Base-by-base conservation (phyloP, 2,797 vertebrate species). In the Orientallactaga sibirica region DNA sequence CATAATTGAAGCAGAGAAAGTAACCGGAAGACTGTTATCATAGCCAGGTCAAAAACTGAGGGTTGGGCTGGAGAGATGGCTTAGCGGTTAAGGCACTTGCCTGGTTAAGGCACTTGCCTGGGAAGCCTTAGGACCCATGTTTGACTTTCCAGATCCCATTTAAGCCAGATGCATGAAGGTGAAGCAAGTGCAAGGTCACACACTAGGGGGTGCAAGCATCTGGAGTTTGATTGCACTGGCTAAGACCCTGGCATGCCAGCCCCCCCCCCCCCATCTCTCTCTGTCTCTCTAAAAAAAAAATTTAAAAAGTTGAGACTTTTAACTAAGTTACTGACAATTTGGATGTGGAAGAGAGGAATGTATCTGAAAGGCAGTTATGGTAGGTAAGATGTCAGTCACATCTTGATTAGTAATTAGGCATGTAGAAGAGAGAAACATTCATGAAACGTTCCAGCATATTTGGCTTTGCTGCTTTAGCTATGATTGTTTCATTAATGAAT, bases 401-500 rank as follows among this genome's bases (percentile, higher is more conserved):
- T 86, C 29, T 80, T 82, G 48, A 12, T 37, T 90, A 80, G 62
- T 80, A 91, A 73, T 41, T 89, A 15, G 37, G 67, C 92, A 3
- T 80, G 52, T 55, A 90, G 33, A 71, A 89, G n/a, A 84, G n/a
- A 79, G 67, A 77, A 20, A 55, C 70, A 90, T 87, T 22, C 70
- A 89, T 71, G 82, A 86, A 93, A 52, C 85, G 33, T 80, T 20
- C 43, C 37, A 48, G 55, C 18, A 86, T 84, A 48, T 95, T 89
- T 90, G 33, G 8, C 29, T 91, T 88, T 22, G 24, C 8, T 81
- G 16, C 66, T 75, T 94, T 41, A 29, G 75, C n/a, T 92, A 2
- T 93, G 24, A 77, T 62, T 92, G 43, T 83, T 25, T 66, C 68
- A 43, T 76, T 93, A 91, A 43, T 79, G 75, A 94, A 27, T 86